These are phyloP conservation scores for Heloderma charlesbogerti DNA, from an alignment of 2,113 vertebrate species.

Conservation along the genomic window DNA sequence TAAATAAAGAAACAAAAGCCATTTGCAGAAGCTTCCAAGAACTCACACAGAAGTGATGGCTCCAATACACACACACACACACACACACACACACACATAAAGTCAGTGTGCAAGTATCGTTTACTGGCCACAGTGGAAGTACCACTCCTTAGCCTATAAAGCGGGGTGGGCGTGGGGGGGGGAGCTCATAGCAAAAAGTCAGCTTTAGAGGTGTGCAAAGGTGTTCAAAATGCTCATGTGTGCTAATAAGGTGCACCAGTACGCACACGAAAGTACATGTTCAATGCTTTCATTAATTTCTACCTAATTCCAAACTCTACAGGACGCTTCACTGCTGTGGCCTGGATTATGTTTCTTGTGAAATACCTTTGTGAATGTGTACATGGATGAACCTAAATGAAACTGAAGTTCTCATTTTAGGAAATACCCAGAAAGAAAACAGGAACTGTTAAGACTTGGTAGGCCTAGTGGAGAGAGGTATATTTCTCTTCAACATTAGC, in stretches of 20 bases:
- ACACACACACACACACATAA: neutral
- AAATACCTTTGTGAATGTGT: neutral
- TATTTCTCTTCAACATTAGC: neutral
- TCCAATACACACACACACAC: neutral
- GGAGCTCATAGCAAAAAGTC: neutral
- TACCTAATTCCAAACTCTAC: neutral
- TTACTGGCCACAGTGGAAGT: slow-evolving; percentile 19
- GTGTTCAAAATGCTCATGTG: neutral
- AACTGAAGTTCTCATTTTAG: neutral
- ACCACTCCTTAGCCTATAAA: neutral
- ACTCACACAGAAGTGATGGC: slow-evolving; percentile 21
- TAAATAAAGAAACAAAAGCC: neutral
- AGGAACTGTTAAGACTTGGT: fast-evolving
- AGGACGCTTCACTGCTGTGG: neutral
- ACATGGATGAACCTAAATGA: neutral
- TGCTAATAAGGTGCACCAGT: neutral
- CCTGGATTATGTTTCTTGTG: neutral
- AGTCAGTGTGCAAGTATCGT: neutral
- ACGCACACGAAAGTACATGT: neutral
- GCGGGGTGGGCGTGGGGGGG: too few species aligned
- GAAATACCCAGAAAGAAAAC: neutral
- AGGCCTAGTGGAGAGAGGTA: neutral
- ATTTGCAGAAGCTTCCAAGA: slow-evolving; percentile 20
- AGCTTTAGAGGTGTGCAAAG: neutral
- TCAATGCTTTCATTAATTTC: neutral